These are phyloP conservation scores for Dione juno DNA, from an alignment of 2,888 invertebrate species.

Conservation along the genomic window DNA sequence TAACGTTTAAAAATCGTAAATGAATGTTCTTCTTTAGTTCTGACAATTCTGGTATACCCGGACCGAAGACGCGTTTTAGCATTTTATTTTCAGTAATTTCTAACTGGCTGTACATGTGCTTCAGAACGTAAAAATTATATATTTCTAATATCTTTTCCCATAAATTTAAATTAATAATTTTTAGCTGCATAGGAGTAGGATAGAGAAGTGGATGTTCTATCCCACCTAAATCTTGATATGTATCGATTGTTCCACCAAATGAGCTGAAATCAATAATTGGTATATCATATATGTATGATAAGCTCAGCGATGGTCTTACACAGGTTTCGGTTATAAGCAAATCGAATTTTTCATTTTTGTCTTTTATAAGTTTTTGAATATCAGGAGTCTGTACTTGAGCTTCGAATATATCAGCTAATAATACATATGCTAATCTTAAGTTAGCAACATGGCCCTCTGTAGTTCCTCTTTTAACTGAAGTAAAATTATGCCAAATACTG, in stretches of 20 bases:
- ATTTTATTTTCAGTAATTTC: not conserved
- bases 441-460: not conserved
- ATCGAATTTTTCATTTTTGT: conserved; percentile 53
- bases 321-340: conserved; percentile 53
- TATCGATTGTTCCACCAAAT: conserved; percentile 31
- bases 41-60: conserved; percentile 3
- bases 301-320: conserved; percentile 44
- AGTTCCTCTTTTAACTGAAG: conserved; percentile 10
- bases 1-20: conserved; percentile 54
- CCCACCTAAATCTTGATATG: conserved; percentile 37
- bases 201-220: conserved; percentile 44
- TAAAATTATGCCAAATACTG: conserved; percentile 10
- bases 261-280: conserved; percentile 51
- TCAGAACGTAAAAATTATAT: conserved; percentile 21
- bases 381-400: conserved; percentile 38
- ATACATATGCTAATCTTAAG: conserved; percentile 3
- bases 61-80: conserved; percentile 11
- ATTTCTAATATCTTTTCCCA: conserved; percentile 47
- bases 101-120: not conserved
- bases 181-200: conserved; percentile 25
- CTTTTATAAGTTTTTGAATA: conserved; percentile 49
- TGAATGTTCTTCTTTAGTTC: conserved; percentile 20
- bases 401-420: conserved; percentile 41
- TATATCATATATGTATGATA: conserved; percentile 47
- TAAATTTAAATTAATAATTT: conserved; percentile 32